A percentile compares a stretch with the other conserved stretches of the same genome.
phyloP scores from a whole-genome alignment of 2,113 vertebrate species.

The Rousettus leschenaultii region DNA sequence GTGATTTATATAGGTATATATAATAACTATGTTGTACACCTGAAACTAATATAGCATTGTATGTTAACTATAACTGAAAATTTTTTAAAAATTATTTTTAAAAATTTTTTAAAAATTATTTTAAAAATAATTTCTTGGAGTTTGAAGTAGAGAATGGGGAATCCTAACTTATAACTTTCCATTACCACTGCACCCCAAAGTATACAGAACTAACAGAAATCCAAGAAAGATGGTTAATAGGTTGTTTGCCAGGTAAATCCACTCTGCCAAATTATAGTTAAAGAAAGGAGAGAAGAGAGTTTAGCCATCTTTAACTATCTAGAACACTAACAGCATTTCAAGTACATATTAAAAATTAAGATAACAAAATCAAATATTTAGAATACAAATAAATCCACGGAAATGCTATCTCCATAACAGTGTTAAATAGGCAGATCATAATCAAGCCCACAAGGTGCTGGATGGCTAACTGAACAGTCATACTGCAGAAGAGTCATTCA shows the following conservation, averaged over 20 bases:
- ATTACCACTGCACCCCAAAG: not conserved
- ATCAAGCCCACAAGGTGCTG: not conserved
- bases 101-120: too few relatives aligned
- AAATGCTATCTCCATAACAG: not conserved
- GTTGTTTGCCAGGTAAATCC: not conserved
- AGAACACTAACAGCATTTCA: not conserved
- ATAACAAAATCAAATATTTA: slow-evolving; percentile 13
- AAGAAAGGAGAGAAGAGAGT: not conserved
- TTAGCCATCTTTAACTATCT: not conserved
- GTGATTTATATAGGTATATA: too few relatives aligned
- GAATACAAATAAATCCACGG: not conserved
- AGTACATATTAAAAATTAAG: not conserved
- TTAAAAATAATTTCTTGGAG: not conserved
- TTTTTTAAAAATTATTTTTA: too few relatives aligned
- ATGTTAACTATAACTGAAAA: too few relatives aligned
- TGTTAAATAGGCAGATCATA: not conserved
- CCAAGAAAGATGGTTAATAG: not conserved
- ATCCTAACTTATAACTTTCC: not conserved
- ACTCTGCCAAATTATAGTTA: not conserved
- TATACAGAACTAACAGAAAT: not conserved
- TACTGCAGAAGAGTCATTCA: not conserved
- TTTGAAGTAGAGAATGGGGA: not conserved
- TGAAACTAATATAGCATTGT: too few relatives aligned
- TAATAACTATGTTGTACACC: too few relatives aligned
- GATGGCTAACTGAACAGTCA: not conserved